Evolutionary conservation across 2,113 vertebrate genomes (phyloP), one percentile per base, ranked within the genome.

Genomic region (Fulica atra): DNA sequence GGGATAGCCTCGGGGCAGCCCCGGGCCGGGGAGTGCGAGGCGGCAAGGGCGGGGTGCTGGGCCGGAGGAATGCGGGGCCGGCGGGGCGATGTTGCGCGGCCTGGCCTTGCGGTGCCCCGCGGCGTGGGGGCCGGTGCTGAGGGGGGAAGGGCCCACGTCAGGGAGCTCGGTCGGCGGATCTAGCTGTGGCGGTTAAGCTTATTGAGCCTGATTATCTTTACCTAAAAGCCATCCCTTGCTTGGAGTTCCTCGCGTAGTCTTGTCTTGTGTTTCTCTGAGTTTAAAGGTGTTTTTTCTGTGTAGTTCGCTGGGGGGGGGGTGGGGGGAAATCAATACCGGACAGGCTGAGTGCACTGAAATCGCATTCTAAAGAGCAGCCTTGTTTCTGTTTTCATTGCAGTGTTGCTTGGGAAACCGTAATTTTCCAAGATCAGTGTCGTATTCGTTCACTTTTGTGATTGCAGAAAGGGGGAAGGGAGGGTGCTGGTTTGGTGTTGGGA

Each of bases 181-280:
- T 29, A 6, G 0, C 35, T 3, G 69, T 6, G 48, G 17, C 14
- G 0, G 1, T 7, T 23, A 2, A 8, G 13, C 16, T 38, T 26
- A 26, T 35, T 57, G 25, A 86, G 73, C 40, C 1, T 0, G 9
- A 1, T 35, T 65, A 7, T 35, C 5, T 14, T 2, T 11, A 0
- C 40, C 9, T 81, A 2, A 38, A 38, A 84, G 7, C 6, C 3
- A 2, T 65, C 15, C 29, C 10, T 42, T 26, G 50, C 13, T 24
- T 77, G 5, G 7, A 7, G 7, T 11, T 57, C 9, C 9, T 33
- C 28, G 19, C 7, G 2, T 38, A 4, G 11, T 42, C 19, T 11
- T 44, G 29, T 3, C 2, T 44, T 15, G 16, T 15, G 6, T 48
- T 38, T 7, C 9, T 18, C 6, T 3, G 7, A 24, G 10, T 19